These are phyloP conservation scores for Furcifer pardalis DNA, from an alignment of 2,797 vertebrate species.

Conservation along the genomic window DNA sequence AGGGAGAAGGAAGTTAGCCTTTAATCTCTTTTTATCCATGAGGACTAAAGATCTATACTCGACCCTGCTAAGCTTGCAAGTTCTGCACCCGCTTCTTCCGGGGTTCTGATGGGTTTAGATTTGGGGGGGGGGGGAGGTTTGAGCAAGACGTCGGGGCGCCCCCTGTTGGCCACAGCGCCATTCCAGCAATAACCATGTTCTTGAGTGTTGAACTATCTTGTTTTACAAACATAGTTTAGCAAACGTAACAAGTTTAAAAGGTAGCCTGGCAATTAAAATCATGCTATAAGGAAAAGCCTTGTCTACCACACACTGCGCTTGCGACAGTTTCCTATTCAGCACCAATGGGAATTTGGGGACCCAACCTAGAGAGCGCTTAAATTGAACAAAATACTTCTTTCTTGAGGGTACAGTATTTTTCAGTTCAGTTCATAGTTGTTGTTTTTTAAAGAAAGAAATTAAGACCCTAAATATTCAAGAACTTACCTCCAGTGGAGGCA, in stretches of 20 bases:
- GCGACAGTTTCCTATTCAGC: not conserved
- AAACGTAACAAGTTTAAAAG: not conserved
- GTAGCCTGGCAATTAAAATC: not conserved
- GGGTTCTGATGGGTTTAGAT: constrained; percentile 66
- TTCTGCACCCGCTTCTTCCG: constrained; percentile 55
- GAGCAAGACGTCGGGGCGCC: constrained; percentile 69
- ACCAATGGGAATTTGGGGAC: not conserved
- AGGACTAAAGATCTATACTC: constrained; percentile 76
- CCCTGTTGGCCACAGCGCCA: constrained; percentile 76
- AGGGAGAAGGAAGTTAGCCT: constrained; percentile 67
- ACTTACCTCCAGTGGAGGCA: not conserved
- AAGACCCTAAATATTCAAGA: not conserved
- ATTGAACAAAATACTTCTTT: not conserved
- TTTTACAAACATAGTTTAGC: constrained; percentile 2
- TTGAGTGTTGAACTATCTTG: constrained; percentile 16
- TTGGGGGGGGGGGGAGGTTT: constrained; percentile 61
- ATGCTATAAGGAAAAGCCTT: not conserved
- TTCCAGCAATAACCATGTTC: constrained; percentile 42
- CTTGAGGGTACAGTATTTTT: not conserved
- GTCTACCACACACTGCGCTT: not conserved
- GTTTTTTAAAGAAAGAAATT: not conserved
- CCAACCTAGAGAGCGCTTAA: rapidly evolving
- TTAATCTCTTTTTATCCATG: constrained; percentile 79
- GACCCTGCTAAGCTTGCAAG: constrained; percentile 69
- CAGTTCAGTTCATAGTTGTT: rapidly evolving